Percentiles rank a stretch among this genome's conserved stretches.
Evolutionary conservation across 2,113 vertebrate genomes (phyloP).

Genomic region (Bagarius yarrelli): DNA sequence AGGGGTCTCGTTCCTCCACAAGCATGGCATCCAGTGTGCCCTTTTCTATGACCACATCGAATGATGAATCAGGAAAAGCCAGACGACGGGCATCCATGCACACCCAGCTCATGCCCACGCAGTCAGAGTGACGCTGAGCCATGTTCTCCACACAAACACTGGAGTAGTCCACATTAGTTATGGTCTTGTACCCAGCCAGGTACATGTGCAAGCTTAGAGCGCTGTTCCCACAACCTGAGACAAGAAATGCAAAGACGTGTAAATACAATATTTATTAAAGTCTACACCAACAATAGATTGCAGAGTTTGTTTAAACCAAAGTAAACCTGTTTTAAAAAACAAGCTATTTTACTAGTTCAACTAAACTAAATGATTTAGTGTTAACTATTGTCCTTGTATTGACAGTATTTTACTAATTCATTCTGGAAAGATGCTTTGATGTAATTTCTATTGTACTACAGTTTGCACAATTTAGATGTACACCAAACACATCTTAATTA

Average conservation of each 20-base stretch:
- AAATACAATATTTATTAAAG: background rate
- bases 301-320: background rate
- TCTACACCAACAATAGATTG: background rate
- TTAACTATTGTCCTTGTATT: no score
- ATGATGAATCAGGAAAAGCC: conserved; percentile 72
- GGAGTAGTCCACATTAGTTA: conserved; percentile 91
- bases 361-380: no score
- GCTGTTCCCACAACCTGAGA: conserved; percentile 89
- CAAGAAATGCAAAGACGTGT: background rate
- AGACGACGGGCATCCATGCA: conserved; percentile 84
- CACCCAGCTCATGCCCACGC: conserved; percentile 78
- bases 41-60: conserved; percentile 87
- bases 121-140: conserved; percentile 69
- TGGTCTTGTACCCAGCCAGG: conserved; percentile 73
- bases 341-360: no score
- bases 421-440: no score
- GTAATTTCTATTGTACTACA: no score
- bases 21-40: conserved; percentile 85
- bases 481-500: background rate
- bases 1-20: conserved; percentile 83
- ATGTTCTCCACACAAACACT: conserved; percentile 81
- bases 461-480: background rate
- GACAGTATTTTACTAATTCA: no score
- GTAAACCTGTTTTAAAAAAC: no score
- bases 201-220: conserved; percentile 82